Conservation (phyloP, 2,113 vertebrate species). For the Archilochus colubris region DNA sequence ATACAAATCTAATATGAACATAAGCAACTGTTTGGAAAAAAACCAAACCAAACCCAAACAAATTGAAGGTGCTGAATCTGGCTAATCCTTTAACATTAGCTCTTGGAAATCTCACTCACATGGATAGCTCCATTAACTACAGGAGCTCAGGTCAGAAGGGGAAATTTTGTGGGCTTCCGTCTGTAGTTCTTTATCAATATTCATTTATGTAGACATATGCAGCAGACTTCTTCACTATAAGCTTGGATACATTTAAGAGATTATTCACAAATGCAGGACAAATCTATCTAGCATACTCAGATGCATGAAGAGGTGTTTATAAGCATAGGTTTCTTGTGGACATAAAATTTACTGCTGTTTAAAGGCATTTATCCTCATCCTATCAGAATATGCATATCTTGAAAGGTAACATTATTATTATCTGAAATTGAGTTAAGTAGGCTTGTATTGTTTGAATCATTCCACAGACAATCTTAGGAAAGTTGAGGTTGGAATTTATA, state of each 20-base stretch:
- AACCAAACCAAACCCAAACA: no score
- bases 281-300: neutral
- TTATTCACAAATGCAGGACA: neutral
- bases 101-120: neutral
- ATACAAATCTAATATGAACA: neutral
- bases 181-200: neutral
- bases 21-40: neutral
- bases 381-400: neutral
- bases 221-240: conserved; percentile 23
- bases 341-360: neutral
- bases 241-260: neutral
- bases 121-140: neutral
- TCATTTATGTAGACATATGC: neutral
- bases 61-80: neutral
- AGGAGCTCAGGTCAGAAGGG: neutral
- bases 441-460: neutral
- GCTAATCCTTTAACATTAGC: neutral
- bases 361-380: no score
- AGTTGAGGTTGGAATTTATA: neutral
- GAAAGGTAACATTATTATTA: neutral
- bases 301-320: neutral
- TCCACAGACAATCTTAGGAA: neutral
- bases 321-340: neutral
- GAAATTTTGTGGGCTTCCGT: neutral
- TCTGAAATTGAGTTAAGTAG: neutral